A percentile compares a stretch with the other conserved stretches of the same genome.
These are phyloP conservation scores for Himantopus leucocephalus DNA, from an alignment of 2,113 vertebrate genomes.

Conservation along the genomic window DNA sequence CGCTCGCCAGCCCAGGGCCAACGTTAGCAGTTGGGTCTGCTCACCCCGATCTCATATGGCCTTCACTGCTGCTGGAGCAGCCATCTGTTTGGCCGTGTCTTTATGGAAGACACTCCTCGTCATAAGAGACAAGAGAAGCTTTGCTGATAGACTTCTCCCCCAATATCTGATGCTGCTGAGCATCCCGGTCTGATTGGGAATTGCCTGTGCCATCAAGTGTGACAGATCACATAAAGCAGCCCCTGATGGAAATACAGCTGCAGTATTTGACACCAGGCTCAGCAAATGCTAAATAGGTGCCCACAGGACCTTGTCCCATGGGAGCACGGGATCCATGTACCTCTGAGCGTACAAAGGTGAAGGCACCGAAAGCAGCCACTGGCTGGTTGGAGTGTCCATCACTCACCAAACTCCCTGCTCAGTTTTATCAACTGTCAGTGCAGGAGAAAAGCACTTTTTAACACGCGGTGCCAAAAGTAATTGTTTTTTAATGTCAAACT, in stretches of 20 bases:
- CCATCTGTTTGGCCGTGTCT: not conserved
- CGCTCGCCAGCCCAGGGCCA: not conserved
- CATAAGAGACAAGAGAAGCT: not conserved
- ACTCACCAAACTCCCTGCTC: not conserved
- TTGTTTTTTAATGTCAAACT: not conserved
- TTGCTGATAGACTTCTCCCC: not conserved
- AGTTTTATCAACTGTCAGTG: not conserved
- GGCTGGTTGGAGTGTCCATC: not conserved
- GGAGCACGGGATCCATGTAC: rapidly evolving
- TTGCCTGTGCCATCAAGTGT: rapidly evolving
- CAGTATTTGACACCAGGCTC: not conserved
- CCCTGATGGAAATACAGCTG: not conserved
- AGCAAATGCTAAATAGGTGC: not conserved
- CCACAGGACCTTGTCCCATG: rapidly evolving
- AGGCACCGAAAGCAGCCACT: rapidly evolving
- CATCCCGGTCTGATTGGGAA: not conserved
- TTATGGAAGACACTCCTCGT: not conserved
- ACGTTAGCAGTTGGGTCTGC: not conserved
- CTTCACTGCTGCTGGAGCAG: not conserved
- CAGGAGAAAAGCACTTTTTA: not conserved
- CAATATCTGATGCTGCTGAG: not conserved
- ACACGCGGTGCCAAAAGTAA: not conserved
- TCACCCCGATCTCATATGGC: not conserved
- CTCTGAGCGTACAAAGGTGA: not conserved
- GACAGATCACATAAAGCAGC: not conserved